Percentiles rank a stretch among this genome's conserved stretches.
Conservation (phyloP, 2,113 vertebrate species). For the Strix uralensis region DNA sequence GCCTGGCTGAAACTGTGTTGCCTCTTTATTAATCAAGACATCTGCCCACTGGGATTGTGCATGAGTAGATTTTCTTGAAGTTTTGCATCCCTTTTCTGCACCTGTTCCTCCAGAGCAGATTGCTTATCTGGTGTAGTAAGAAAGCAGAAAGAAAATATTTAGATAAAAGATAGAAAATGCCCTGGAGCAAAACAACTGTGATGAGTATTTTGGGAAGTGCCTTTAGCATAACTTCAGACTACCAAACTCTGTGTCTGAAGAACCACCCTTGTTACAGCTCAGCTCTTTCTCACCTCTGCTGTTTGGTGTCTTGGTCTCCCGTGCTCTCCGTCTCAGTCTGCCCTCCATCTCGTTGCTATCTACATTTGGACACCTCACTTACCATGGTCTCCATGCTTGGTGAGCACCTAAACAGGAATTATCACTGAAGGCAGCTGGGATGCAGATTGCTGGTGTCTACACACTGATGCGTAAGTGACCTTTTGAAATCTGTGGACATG, state of each 20-base stretch:
- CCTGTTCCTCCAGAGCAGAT: not conserved
- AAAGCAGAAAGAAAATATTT: not conserved
- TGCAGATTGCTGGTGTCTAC: not conserved
- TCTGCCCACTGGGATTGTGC: not conserved
- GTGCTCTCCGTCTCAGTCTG: not conserved
- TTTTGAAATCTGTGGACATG: not conserved
- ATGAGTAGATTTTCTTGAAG: not conserved
- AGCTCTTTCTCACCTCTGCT: not conserved
- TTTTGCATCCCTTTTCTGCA: not conserved
- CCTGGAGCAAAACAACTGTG: not conserved
- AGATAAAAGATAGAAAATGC: not conserved
- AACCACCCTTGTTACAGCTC: not conserved
- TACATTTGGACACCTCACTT: not conserved
- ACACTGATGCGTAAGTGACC: slow-evolving; percentile 9
- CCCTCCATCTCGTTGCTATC: not conserved
- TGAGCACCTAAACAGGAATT: slow-evolving; percentile 20
- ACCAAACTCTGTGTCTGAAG: not conserved
- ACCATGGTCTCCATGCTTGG: not conserved
- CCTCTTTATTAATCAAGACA: not conserved
- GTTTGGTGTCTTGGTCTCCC: not conserved
- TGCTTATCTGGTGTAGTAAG: not conserved
- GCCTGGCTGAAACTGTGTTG: not conserved
- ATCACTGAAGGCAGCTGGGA: not conserved
- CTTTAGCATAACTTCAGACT: not conserved
- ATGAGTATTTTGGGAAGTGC: not conserved